phyloP scores from a whole-genome alignment of 2,113 vertebrate genomes.

The Asarcornis scutulata region DNA sequence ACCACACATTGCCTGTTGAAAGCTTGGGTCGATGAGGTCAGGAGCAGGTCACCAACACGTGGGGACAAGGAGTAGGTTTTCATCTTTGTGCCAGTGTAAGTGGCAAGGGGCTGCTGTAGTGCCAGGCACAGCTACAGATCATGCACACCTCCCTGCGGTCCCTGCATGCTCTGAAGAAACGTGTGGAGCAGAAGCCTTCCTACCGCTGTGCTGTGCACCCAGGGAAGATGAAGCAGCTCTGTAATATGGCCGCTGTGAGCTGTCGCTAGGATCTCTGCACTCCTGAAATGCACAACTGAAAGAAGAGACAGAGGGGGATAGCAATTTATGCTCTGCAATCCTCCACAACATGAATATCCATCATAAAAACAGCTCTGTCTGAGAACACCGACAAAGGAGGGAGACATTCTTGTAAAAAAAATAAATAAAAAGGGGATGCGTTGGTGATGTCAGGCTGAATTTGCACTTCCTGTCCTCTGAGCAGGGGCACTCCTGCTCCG shows the following conservation, averaged over 20 bases:
- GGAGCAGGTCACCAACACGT: not conserved
- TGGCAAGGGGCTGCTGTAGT: not conserved
- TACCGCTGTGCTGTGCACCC: not conserved
- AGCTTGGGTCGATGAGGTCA: not conserved
- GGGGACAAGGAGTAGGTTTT: not conserved
- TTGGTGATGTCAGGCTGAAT: not conserved
- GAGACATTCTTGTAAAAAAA: not conserved
- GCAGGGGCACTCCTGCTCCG: accelerated
- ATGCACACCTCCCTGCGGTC: accelerated
- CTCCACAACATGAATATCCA: not conserved
- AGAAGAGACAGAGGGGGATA: not conserved
- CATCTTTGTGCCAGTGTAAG: not conserved
- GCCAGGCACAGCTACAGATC: not conserved
- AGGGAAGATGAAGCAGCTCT: not conserved
- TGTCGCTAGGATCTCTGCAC: not conserved
- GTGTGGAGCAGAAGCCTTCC: not conserved
- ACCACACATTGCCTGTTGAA: not conserved
- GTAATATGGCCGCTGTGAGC: not conserved
- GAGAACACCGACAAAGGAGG: not conserved
- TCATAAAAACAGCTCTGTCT: not conserved
- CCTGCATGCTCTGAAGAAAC: not conserved
- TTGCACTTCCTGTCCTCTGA: not conserved
- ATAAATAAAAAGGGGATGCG: no score
- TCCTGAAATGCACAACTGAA: not conserved
- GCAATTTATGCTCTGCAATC: not conserved